Percentiles rank a stretch among this genome's conserved stretches.
These are phyloP conservation scores for Volucella inflata DNA, from an alignment of 2,888 invertebrate species.

Conservation along the genomic window DNA sequence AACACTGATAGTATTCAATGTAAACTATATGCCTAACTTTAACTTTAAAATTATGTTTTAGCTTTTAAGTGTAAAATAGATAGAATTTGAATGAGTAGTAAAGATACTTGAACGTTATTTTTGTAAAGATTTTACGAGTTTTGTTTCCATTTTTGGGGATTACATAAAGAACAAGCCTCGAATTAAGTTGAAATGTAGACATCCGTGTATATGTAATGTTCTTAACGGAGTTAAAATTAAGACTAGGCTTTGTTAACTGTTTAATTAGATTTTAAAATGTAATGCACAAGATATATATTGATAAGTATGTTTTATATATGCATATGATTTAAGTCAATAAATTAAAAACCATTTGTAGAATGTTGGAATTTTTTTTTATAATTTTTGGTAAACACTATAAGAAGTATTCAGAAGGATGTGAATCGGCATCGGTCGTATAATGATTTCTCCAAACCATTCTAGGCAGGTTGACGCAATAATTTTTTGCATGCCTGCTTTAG, in stretches of 20 bases:
- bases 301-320: conserved; percentile 23
- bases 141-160: conserved; percentile 27
- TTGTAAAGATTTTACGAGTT: conserved; percentile 46
- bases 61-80: conserved; percentile 34
- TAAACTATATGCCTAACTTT: conserved; percentile 55
- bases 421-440: no score
- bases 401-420: no score
- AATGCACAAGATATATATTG: conserved; percentile 5
- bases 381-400: no score
- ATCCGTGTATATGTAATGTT: conserved; percentile 3
- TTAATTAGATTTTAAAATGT: conserved; percentile 11
- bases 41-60: conserved; percentile 42
- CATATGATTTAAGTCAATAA: conserved; percentile 48
- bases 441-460: no score
- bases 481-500: no score
- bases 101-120: conserved; percentile 49
- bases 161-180: background rate
- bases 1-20: conserved; percentile 75
- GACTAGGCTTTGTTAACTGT: conserved; percentile 6
- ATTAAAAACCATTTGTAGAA: conserved; percentile 31
- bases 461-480: no score
- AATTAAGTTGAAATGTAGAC: background rate
- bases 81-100: conserved; percentile 21
- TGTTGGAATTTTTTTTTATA: no score
- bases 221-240: background rate